Conservation (phyloP, 2,113 vertebrate species). For the Entomyzon cyanotis region DNA sequence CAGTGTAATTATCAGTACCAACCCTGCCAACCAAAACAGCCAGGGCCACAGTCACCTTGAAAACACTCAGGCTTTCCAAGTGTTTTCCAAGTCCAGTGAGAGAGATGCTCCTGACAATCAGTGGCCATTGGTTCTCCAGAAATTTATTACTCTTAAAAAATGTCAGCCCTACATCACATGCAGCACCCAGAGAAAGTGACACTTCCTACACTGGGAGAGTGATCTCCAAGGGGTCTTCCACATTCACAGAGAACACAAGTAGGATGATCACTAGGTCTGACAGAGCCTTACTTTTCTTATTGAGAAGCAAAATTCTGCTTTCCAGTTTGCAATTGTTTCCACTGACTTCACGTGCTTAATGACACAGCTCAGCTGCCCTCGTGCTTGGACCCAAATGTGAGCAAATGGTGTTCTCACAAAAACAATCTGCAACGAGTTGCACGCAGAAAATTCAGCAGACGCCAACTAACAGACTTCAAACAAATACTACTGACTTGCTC, state of each 20-base stretch:
- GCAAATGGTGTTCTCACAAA: background rate
- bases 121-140: background rate
- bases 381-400: background rate
- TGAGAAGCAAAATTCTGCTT: background rate
- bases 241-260: background rate
- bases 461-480: background rate
- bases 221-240: background rate
- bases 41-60: background rate
- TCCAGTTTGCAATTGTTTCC: background rate
- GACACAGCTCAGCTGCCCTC: background rate
- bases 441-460: background rate
- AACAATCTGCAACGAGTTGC: background rate
- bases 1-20: background rate
- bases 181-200: background rate
- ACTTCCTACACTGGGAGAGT: background rate
- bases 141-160: background rate
- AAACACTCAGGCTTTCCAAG: background rate
- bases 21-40: background rate
- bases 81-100: background rate
- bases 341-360: background rate
- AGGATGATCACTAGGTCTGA: background rate
- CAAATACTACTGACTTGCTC: background rate
- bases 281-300: background rate
- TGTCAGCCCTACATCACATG: background rate
- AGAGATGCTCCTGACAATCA: background rate